Evolutionary conservation across 2,113 vertebrate genomes (phyloP).

Genomic region (Rhagologus leucostigma): DNA sequence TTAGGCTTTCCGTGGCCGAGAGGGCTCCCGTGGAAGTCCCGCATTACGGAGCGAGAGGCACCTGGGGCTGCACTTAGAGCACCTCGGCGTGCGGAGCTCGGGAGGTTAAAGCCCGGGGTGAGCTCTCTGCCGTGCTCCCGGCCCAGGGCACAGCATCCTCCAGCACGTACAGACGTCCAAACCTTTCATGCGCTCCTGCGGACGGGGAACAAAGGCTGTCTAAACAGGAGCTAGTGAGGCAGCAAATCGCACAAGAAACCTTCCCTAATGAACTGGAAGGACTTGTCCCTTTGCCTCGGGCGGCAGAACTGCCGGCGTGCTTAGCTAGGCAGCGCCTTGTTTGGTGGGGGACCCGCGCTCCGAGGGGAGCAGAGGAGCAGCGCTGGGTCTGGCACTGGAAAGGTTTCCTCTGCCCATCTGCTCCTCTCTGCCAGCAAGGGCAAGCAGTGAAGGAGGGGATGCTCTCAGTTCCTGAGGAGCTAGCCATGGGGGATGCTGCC

Average conservation of each 20-base stretch:
- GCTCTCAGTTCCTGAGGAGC: background rate
- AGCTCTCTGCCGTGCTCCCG: background rate
- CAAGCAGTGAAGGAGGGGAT: background rate
- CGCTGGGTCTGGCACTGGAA: background rate
- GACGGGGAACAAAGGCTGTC: conserved; percentile 33
- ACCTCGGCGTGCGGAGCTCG: background rate
- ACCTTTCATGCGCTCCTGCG: background rate
- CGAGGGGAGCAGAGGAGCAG: background rate
- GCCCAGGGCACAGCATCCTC: background rate
- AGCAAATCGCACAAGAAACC: conserved; percentile 57
- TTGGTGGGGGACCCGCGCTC: background rate
- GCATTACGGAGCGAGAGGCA: background rate
- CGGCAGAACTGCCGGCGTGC: background rate
- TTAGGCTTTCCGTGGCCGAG: background rate
- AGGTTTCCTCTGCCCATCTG: background rate
- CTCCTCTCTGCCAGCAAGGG: background rate
- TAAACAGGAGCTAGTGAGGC: conserved; percentile 60
- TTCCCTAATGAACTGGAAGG: conserved; percentile 68
- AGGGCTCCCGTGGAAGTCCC: background rate
- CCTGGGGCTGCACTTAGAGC: conserved; percentile 14
- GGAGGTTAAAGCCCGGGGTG: background rate
- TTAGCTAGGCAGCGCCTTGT: background rate
- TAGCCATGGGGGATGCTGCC: background rate
- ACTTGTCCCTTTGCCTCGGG: conserved; percentile 52
- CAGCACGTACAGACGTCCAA: background rate